phyloP scores from a whole-genome alignment of 2,888 invertebrate genomes.

The Noctuana brunneofusca region DNA sequence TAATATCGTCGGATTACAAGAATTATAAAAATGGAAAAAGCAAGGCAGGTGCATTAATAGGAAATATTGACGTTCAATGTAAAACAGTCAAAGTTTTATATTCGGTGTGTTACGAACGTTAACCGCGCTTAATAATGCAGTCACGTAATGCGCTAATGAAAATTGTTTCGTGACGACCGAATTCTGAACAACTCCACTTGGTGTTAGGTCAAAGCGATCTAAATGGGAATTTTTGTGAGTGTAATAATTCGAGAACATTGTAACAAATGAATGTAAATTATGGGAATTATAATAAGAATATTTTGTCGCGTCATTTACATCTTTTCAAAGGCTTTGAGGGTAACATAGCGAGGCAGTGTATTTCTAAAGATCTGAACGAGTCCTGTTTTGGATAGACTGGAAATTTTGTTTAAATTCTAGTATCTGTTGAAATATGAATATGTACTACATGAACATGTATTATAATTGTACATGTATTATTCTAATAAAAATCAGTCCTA shows the following conservation, averaged over 20 bases:
- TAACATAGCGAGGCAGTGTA: neutral
- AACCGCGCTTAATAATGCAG: slow-evolving; percentile 66
- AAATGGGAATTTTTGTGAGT: slow-evolving; percentile 33
- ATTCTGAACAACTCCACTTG: slow-evolving; percentile 61
- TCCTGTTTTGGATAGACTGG: too few species aligned
- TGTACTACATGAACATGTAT: too few species aligned
- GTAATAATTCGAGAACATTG: slow-evolving; percentile 28
- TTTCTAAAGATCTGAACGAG: too few species aligned
- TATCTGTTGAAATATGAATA: too few species aligned
- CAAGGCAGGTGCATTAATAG: too few species aligned
- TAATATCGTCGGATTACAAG: too few species aligned
- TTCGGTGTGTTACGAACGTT: slow-evolving; percentile 32
- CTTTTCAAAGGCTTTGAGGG: neutral
- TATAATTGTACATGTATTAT: too few species aligned
- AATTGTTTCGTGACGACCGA: slow-evolving; percentile 73
- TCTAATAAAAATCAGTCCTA: too few species aligned
- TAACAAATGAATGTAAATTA: slow-evolving; percentile 29
- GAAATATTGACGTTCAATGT: too few species aligned
- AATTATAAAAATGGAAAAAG: too few species aligned
- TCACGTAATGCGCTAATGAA: slow-evolving; percentile 77
- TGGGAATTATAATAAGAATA: neutral
- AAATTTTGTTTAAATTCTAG: too few species aligned
- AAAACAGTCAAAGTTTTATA: too few species aligned
- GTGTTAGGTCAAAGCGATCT: slow-evolving; percentile 58
- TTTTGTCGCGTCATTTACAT: slow-evolving; percentile 12